Base-by-base conservation (phyloP, 2,797 vertebrate species). In the Tragelaphus eurycerus region DNA sequence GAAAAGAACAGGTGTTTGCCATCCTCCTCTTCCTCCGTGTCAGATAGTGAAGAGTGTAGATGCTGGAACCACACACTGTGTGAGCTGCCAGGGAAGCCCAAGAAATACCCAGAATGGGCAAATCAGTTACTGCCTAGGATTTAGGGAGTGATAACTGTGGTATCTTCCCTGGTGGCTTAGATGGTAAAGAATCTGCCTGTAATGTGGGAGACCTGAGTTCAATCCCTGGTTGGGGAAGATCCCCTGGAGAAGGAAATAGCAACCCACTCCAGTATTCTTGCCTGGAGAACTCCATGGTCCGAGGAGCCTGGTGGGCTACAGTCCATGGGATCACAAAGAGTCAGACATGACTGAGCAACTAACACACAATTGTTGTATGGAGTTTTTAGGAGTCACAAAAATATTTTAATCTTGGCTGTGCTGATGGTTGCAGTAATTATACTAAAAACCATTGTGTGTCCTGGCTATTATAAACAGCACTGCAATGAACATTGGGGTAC, bases 1-100 rank as follows among this genome's bases (percentile, higher is more conserved):
- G 43, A 19, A 87, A 92, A 84, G 76, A 93, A 79, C 74, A 92
- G 34, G 76, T 89, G 82, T 96, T 92, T 78, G 78, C 46, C 82
- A 71, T 17, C 34, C 10, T 86, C 46, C 25, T 95, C 48, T 88
- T 97, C 29, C 71, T 92, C 48, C 34, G 17, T 64, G n/a, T 92
- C 55, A 60, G 11, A 23, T 81, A 89, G 27, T 86, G 87, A 62
- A 64, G 57, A 82, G 34, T 50, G 8, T 83, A 84, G 90, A 43
- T 27, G 94, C 16, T 71, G 17, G 27, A 62, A 86, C 19, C 38
- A 67, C 16, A 82, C 38, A 57, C 31, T 50, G 2, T 86, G 52
- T 74, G 79, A 89, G 19, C 19, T 71, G 67, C 67, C 34, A 71
- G 34, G 67, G 67, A 38, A 71, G 67, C 89, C 31, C 52, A 57